A percentile compares a stretch with the other conserved stretches of the same genome.
Evolutionary conservation across 2,797 vertebrate genomes (phyloP).

Genomic region (Spinus pinus): DNA sequence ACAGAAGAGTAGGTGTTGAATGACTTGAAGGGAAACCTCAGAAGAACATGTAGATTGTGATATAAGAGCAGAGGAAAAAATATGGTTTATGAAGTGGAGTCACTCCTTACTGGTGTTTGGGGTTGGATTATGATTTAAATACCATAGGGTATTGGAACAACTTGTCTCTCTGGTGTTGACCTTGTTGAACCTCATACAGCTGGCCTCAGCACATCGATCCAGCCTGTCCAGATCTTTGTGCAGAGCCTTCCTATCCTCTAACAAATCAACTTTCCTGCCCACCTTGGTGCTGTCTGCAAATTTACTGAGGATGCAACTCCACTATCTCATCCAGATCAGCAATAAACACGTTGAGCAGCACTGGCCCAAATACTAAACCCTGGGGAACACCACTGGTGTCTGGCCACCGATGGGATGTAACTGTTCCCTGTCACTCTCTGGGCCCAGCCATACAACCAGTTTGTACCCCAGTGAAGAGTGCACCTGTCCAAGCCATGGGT

Average conservation of each 20-base stretch:
- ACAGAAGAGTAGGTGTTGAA: neutral
- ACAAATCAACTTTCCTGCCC: neutral
- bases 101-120: neutral
- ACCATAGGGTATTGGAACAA: neutral
- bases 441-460: neutral
- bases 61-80: neutral
- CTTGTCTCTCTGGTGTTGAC: neutral
- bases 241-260: neutral
- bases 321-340: neutral
- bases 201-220: rapidly evolving
- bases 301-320: neutral
- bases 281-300: neutral
- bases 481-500: neutral
- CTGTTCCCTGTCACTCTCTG: neutral
- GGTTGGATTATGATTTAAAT: neutral
- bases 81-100: neutral
- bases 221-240: neutral
- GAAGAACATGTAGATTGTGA: neutral
- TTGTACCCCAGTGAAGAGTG: neutral
- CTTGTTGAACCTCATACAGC: neutral
- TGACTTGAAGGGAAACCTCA: neutral
- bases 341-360: neutral
- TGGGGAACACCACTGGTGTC: neutral
- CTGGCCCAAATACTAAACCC: neutral
- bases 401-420: neutral